Conservation (phyloP, 1,140 invertebrate species). For the Drosophila punjabiensis region DNA sequence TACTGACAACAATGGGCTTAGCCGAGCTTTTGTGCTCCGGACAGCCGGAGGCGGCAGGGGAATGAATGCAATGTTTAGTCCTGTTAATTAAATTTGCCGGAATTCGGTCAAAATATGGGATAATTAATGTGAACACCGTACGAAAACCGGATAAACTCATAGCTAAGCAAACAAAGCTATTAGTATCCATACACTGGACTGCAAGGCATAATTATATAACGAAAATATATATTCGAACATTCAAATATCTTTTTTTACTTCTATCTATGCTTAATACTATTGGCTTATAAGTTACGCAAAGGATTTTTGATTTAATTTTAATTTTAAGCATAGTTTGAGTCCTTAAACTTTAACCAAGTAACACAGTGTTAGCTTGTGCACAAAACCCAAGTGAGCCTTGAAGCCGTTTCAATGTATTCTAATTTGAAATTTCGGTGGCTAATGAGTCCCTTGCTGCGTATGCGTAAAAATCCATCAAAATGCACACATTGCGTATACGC, state of each 20-base stretch:
- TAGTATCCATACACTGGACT: background rate
- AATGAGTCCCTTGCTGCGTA: conserved; percentile 3
- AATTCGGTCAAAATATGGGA: conserved; percentile 18
- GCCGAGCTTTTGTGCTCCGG: background rate
- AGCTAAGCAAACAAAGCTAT: background rate
- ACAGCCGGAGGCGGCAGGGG: background rate
- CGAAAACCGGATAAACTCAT: background rate
- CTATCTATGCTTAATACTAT: background rate
- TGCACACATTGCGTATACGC: background rate
- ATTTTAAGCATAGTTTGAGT: background rate
- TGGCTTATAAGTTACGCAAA: background rate
- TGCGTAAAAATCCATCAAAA: conserved; percentile 8
- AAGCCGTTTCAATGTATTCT: conserved; percentile 5
- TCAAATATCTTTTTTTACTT: background rate
- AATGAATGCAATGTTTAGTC: conserved; percentile 14
- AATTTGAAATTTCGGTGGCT: conserved; percentile 8
- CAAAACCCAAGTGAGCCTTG: background rate
- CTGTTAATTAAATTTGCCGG: conserved; percentile 41
- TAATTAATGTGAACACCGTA: conserved; percentile 34
- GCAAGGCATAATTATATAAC: background rate
- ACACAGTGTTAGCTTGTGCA: conserved; percentile 1
- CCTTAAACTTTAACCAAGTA: background rate
- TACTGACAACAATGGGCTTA: conserved; percentile 19
- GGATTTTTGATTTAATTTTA: background rate
- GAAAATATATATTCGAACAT: too few species aligned